Conservation (phyloP, 1,140 invertebrate species). For the Telenomus remus region DNA sequence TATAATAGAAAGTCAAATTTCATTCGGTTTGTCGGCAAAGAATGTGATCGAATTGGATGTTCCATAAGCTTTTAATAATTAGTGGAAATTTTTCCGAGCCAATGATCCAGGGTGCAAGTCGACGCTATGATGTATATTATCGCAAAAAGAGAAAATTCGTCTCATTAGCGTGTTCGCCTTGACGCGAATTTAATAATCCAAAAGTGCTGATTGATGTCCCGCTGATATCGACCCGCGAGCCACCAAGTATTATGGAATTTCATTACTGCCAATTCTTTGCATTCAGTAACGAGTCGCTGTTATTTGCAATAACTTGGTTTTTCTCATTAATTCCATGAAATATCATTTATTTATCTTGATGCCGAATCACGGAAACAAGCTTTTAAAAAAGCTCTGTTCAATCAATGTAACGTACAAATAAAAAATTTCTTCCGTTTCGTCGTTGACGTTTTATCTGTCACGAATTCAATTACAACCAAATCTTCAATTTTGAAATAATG, state of each 20-base stretch:
- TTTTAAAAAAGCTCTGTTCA: not conserved
- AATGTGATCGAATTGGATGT: no score
- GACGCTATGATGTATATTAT: conserved; percentile 1
- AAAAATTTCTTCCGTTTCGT: no score
- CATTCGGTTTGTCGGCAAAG: conserved; percentile 1
- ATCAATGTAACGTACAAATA: not conserved
- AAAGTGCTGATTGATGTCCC: conserved; percentile 36
- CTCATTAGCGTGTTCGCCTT: conserved; percentile 31
- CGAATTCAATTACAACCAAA: no score
- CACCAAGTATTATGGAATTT: conserved; percentile 33
- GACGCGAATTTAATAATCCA: conserved; percentile 41
- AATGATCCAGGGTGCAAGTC: conserved; percentile 1
- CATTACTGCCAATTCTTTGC: conserved; percentile 32
- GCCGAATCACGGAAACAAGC: not conserved
- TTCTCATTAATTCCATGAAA: conserved; percentile 25
- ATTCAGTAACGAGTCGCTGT: conserved; percentile 18
- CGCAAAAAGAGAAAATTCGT: conserved; percentile 15
- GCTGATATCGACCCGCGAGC: conserved; percentile 16
- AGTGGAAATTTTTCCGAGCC: conserved; percentile 6
- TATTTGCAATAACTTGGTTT: conserved; percentile 16
- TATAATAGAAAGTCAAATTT: no score
- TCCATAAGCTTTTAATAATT: conserved; percentile 9
- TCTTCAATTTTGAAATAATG: no score
- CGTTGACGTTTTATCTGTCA: no score
- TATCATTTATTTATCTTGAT: conserved; percentile 8